Conservation (phyloP, 2,888 invertebrate species). For the Euphydryas editha region DNA sequence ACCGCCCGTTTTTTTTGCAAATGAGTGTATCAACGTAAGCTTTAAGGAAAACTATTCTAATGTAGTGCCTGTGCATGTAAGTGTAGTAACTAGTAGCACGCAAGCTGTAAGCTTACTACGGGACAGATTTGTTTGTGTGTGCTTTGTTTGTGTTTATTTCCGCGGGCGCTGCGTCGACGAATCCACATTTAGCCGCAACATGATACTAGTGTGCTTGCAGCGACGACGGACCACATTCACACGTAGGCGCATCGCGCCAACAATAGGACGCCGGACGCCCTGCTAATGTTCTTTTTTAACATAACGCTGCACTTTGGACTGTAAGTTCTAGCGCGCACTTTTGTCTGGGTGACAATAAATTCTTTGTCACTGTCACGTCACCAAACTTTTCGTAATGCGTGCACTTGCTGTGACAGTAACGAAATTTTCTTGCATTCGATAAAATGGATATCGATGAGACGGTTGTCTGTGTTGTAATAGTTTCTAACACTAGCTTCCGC, state of each 20-base stretch:
- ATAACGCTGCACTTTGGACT: slow-evolving; percentile 33
- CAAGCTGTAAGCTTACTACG: slow-evolving; percentile 23
- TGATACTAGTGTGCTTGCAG: slow-evolving; percentile 58
- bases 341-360: no score
- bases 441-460: no score
- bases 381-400: no score
- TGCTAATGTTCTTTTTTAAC: slow-evolving; percentile 42
- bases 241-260: slow-evolving; percentile 64
- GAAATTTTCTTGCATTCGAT: no score
- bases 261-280: slow-evolving; percentile 47
- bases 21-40: not conserved
- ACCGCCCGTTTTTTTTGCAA: no score
- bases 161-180: slow-evolving; percentile 63
- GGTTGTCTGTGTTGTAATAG: no score
- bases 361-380: no score
- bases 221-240: slow-evolving; percentile 47
- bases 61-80: slow-evolving; percentile 3
- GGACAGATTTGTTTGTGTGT: slow-evolving; percentile 36
- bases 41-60: not conserved
- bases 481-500: no score
- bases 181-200: slow-evolving; percentile 77
- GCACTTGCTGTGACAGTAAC: no score
- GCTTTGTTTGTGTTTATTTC: slow-evolving; percentile 66
- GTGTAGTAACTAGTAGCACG: slow-evolving; percentile 9
- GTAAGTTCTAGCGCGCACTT: slow-evolving; percentile 1